A percentile compares a stretch with the other conserved stretches of the same genome.
phyloP scores from a whole-genome alignment of 2,797 vertebrate genomes.

The Neostethus bicornis region DNA sequence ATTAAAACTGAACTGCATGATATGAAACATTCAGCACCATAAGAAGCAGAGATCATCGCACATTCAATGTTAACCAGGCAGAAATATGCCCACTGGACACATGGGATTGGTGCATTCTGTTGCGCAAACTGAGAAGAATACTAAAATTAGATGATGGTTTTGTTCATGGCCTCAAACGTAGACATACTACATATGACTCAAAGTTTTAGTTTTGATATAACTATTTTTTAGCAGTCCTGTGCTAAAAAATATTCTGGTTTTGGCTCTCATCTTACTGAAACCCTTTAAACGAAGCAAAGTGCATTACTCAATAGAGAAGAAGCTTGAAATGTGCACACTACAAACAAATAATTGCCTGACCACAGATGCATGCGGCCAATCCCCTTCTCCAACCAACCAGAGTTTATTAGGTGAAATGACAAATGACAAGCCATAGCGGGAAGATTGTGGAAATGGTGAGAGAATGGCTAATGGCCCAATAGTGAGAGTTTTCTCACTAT shows the following conservation, averaged over 20 bases:
- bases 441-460: too few relatives aligned
- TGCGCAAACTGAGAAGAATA: background rate
- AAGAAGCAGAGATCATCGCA: background rate
- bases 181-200: background rate
- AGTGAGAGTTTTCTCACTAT: too few relatives aligned
- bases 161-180: background rate
- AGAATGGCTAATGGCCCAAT: too few relatives aligned
- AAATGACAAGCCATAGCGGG: too few relatives aligned
- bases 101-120: background rate
- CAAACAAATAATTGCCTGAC: background rate
- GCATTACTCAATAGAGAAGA: background rate
- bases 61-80: background rate
- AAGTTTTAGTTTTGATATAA: background rate
- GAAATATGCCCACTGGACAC: background rate
- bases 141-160: too few relatives aligned
- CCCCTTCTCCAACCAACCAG: background rate
- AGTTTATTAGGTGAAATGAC: background rate
- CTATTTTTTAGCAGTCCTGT: background rate
- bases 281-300: background rate
- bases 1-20: background rate
- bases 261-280: background rate
- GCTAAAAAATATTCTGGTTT: background rate
- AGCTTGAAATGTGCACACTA: background rate
- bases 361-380: background rate
- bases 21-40: constrained; percentile 2